Evolutionary conservation across 2,888 invertebrate species (phyloP), one percentile per base, ranked within the genome.

Genomic region (Drosophila nr. perissopoda): DNA sequence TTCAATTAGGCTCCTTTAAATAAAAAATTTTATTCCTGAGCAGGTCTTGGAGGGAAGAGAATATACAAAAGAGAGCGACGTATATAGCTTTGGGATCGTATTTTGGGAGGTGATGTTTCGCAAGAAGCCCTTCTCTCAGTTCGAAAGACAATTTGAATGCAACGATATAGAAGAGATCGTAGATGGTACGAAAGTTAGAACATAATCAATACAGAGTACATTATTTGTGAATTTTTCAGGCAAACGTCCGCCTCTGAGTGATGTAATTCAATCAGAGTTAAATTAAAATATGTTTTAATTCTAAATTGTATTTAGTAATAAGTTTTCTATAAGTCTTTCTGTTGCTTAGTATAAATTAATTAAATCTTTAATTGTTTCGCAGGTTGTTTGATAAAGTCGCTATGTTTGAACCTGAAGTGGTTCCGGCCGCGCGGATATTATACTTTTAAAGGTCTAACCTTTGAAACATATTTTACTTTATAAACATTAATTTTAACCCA

Each of bases 121-220:
- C 27, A 27, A 48, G 25, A 45, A 56, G 36, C 53, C 54, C 29
- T 63, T 48, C 34, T 53, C 53, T 31, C 33, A 53, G 2, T 36
- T 27, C 0, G 1, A 8, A 33, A 5, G 7, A 42, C 0, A 2
- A n/a, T 11, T 16, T 8, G 1, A 33, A 18, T 1, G 8, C 10
- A 34, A 1, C 1, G 2, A 25, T 10, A 4, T 21, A 16, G 53
- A 29, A 6, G 18, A 25, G 13, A 36, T 59, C 7, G 2, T 13
- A 36, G 4, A 29, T n/a, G 59, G 49, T 59, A 34, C 21, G 4
- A 7, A 16, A 27, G 54, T 27, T 31, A 1, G 2, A 42, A 42
- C 4, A n/a, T 16, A 21, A 2, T 1, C n/a, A 25, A 36, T 4
- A 31, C n/a, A 11, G 29, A 8, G 2, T 18, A 31, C 21, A 13